Base-by-base conservation (phyloP, 2,797 vertebrate genomes). In the Petrocephalus sullivani region DNA sequence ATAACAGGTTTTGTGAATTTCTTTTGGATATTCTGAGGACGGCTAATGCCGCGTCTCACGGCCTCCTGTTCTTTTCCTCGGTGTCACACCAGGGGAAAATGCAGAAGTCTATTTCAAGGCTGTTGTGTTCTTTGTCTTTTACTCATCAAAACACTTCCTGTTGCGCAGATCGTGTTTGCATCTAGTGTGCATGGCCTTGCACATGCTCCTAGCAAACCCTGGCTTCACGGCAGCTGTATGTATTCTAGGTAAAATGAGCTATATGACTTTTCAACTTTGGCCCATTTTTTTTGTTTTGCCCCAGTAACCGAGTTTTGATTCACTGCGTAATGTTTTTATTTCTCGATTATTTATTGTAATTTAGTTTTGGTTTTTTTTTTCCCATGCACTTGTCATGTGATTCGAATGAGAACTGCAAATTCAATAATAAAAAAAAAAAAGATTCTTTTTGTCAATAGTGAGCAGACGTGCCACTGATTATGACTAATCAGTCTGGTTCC, bases 141-240 rank as follows among this genome's bases (percentile, higher is more conserved):
- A 92, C 93, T 92, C 92, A 92, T 93, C 90, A 75, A 67, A 87
- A 87, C 86, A 93, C 91, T 95, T 96, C 96, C 96, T 96, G 95
- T 95, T 95, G 94, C 95, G 93, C 94, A 95, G 93, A 92, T 92
- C 89, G 91, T 91, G 91, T 89, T 90, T 90, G 89, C 89, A 87
- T 91, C 21, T 88, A 75, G 82, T 87, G 53, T 86, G 61, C 61
- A 58, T 54, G 49, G 83, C 21, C 33, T 7, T 88, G 88, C 84
- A 75, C 61, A 71, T 46, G 64, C 46, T 75, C 46, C 23, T n/a
- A 83, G 10, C 33, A n/a, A 23, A 71, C 51, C 58, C 28, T 64
- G 53, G 12, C 7, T 53, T 23, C 82, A 54, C 23, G 51, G 82
- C 23, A 56, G 82, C 51, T 81, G 1, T 10, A 46, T 5, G 16